Conservation (phyloP, 2,797 vertebrate species). For the Psittacula derbiana region DNA sequence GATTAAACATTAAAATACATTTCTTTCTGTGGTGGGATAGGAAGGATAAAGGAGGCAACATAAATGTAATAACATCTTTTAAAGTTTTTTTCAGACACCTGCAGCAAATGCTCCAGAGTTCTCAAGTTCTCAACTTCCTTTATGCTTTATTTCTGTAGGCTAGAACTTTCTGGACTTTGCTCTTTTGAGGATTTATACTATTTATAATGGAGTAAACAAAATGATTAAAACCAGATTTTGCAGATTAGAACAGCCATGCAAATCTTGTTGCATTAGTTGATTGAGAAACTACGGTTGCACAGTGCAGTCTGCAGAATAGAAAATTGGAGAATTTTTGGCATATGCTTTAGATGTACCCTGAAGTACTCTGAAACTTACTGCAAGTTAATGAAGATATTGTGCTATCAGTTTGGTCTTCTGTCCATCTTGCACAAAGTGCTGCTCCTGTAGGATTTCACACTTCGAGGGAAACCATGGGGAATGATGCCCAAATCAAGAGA, state of each 20-base stretch:
- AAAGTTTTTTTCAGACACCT: not conserved
- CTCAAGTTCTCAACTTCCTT: not conserved
- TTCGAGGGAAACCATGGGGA: not conserved
- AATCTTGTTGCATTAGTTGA: not conserved
- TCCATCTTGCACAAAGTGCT: rapidly evolving
- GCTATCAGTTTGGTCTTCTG: not conserved
- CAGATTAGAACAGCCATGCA: not conserved
- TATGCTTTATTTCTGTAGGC: not conserved
- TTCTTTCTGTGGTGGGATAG: not conserved
- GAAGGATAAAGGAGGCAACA: not conserved
- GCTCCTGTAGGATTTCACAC: not conserved
- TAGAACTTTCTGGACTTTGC: not conserved
- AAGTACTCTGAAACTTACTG: not conserved
- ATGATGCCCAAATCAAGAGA: not conserved
- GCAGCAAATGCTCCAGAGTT: not conserved
- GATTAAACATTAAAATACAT: not conserved
- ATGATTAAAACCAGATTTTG: not conserved
- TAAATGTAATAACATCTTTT: not conserved
- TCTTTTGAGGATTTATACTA: not conserved
- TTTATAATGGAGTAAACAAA: not conserved
- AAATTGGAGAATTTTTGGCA: not conserved
- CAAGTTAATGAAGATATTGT: not conserved
- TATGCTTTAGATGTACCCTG: rapidly evolving
- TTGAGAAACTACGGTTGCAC: not conserved
- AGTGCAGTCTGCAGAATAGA: not conserved